Evolutionary conservation across 37 sponge, comb jelly and placozoan species (phyloP).

Genomic region (Bolinopsis microptera): DNA sequence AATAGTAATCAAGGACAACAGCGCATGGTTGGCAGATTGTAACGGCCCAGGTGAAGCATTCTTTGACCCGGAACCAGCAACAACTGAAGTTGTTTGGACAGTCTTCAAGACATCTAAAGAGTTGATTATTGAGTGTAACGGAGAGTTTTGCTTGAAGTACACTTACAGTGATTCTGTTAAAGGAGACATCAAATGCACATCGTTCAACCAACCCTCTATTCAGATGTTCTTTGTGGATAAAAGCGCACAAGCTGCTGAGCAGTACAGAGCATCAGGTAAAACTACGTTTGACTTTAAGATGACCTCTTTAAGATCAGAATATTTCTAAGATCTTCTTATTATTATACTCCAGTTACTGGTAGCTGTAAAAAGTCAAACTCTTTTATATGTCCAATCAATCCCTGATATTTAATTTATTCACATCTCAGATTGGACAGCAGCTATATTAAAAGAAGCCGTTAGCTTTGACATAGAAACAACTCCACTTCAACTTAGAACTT

Average conservation of each 20-base stretch:
- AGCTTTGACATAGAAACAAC: not conserved
- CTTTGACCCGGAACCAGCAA: not conserved
- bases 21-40: not conserved
- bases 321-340: too few species aligned
- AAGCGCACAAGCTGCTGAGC: not conserved
- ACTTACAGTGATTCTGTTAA: not conserved
- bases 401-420: too few species aligned
- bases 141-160: not conserved
- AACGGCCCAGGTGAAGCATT: not conserved
- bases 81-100: not conserved
- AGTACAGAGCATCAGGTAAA: not conserved
- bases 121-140: not conserved
- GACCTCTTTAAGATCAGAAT: too few species aligned
- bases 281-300: too few species aligned
- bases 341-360: too few species aligned
- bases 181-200: not conserved
- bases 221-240: not conserved
- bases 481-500: conserved; percentile 5
- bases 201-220: not conserved
- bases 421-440: conserved; percentile 1
- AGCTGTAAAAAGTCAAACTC: too few species aligned
- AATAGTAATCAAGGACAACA: not conserved
- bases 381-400: too few species aligned
- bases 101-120: not conserved
- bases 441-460: not conserved